Base-by-base conservation (phyloP, 1,140 invertebrate species). In the Lepidurus couesii region DNA sequence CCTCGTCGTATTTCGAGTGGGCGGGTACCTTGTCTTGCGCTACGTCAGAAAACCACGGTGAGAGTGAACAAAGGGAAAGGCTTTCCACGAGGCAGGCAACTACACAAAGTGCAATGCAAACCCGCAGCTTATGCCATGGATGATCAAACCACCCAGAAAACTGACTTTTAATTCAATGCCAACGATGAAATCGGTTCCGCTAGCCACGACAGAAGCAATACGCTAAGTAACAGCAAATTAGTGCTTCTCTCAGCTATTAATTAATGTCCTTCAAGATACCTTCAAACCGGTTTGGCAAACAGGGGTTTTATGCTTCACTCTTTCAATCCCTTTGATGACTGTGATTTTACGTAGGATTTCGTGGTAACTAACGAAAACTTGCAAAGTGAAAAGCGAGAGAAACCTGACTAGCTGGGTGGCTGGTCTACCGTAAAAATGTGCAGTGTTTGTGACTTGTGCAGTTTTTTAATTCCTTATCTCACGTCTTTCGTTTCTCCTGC, bases 11-110 rank as follows among this genome's bases (percentile, higher is more conserved):
- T 93, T 93, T 85, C 87, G 92, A 80, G 84, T 90, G 42, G 86
- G 93, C 73, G 92, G 92, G 75, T 94, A 94, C 83, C 84, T 92
- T 77, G 91, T 93, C 74, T 85, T 94, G 80, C 88, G 92, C 80
- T 93, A 90, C 83, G 87, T 92, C 82, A 88, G 91, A 80, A 88
- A 90, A 82, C 90, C 90, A 1, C 74, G 79, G 44, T 79, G 76
- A 76, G 24, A 26, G 8, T 34, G 21, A 4, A 11, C 7, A 13
- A 7, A 1, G 34, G 24, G 34, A 34, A 44, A 73, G 43, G 21
- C 43, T 42, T 42, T 75, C 13, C 13, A 74, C 9, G 47, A 47
- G 11, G 47, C 44, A 76, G 43, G 47, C 44, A 77, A 45, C n/a
- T 53, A 45, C 42, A 76, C 26, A 42, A 26, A 77, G 76, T 77